Evolutionary conservation across 2,797 vertebrate species (phyloP).

Genomic region (Sarcophilus harrisii): DNA sequence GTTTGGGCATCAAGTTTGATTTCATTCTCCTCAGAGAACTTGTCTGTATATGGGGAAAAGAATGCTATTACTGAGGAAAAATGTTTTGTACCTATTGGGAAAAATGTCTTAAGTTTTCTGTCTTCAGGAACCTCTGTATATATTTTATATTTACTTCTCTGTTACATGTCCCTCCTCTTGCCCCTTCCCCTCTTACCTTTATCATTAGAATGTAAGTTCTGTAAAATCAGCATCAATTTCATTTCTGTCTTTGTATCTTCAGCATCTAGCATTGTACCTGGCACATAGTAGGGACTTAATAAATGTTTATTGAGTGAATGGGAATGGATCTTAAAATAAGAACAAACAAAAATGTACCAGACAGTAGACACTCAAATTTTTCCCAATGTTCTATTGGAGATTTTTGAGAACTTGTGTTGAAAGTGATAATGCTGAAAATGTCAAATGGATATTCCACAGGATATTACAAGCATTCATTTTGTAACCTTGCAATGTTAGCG

Average conservation of each 20-base stretch:
- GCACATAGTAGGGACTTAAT: neutral
- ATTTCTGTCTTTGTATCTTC: neutral
- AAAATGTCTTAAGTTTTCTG: neutral
- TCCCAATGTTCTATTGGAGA: neutral
- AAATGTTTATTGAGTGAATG: neutral
- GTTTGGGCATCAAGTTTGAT: neutral
- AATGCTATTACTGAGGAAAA: neutral
- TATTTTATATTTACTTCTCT: neutral
- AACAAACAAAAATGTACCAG: constrained; percentile 42
- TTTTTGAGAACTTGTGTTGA: constrained; percentile 53
- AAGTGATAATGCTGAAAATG: constrained; percentile 4
- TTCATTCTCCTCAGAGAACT: neutral
- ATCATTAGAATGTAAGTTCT: neutral
- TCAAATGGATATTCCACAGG: neutral
- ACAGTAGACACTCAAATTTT: constrained; percentile 15
- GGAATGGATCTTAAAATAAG: constrained; percentile 24
- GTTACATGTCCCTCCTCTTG: neutral
- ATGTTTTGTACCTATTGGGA: neutral
- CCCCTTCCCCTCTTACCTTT: neutral
- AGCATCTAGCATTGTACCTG: neutral
- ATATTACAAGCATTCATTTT: neutral
- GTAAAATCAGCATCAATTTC: neutral
- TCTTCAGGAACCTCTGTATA: neutral
- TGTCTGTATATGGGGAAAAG: neutral
- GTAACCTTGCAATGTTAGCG: neutral